A percentile compares a stretch with the other conserved stretches of the same genome.
These are phyloP conservation scores for Daboia siamensis DNA, from an alignment of 2,113 vertebrate species.

Conservation along the genomic window DNA sequence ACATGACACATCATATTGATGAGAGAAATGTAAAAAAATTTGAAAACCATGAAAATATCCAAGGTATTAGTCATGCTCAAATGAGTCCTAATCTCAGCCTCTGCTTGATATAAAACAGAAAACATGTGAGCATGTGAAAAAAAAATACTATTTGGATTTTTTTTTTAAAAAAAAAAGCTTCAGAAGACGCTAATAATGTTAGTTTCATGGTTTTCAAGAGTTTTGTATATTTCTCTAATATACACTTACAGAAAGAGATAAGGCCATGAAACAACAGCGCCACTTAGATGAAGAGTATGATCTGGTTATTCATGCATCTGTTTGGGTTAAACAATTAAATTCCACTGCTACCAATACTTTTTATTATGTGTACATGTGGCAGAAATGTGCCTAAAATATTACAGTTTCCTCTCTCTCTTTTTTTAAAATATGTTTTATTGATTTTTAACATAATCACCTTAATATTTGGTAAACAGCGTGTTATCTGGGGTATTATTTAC, in stretches of 20 bases:
- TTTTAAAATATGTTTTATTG: too few species aligned
- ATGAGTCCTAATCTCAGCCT: neutral
- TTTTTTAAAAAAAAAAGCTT: neutral
- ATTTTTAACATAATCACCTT: too few species aligned
- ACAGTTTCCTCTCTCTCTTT: too few species aligned
- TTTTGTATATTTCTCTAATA: neutral
- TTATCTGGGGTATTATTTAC: too few species aligned
- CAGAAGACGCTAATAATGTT: neutral
- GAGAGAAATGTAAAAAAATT: neutral
- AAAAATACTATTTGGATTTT: neutral
- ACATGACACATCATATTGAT: neutral
- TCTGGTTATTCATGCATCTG: neutral
- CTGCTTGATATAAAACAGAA: neutral
- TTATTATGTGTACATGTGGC: neutral
- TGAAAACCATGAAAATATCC: neutral
- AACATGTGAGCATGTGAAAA: neutral
- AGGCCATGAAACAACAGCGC: neutral
- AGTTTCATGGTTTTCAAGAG: neutral
- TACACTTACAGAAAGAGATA: neutral
- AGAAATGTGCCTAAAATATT: neutral
- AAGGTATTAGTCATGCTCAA: neutral
- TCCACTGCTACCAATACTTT: neutral
- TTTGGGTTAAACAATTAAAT: neutral
- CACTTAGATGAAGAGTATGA: neutral
- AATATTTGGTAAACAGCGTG: too few species aligned